Base-by-base conservation (phyloP, 2,888 invertebrate genomes). In the Lottia scabra region DNA sequence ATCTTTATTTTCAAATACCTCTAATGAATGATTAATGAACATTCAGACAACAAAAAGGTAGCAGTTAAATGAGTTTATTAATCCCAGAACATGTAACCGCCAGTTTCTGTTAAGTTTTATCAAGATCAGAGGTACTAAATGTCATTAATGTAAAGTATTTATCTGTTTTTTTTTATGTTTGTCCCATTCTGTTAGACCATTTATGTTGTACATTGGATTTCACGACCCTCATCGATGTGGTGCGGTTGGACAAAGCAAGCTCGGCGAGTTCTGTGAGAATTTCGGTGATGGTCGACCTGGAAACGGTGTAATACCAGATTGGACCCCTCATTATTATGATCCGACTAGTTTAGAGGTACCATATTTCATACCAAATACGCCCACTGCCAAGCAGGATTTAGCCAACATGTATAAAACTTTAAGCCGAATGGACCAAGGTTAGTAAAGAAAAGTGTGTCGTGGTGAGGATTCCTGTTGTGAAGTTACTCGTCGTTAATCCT, bases 161-260 rank as follows among this genome's bases (percentile, higher is more conserved):
- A n/a, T n/a, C n/a, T n/a, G n/a, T n/a, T n/a, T n/a, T n/a, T n/a
- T n/a, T n/a, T n/a, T n/a, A n/a, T n/a, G n/a, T n/a, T n/a, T n/a
- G n/a, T n/a, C n/a, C 64, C 30, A 38, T 27, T 8, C 6, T 75
- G 73, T 48, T 74, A 81, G 81, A 63, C 79, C 79, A 0, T 97
- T 97, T 90, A 94, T 97, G 86, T 90, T 97, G 70, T 93, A 95
- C 88, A 92, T 97, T 68, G 95, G 93, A 0, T 96, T 97, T 89
- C 96, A 96, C 88, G 97, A 97, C 91, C 96, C 96, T 0, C 97
- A 97, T 90, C 94, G 97, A 3, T 96, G 96, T 88, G 95, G 94
- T 0, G 95, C 1, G 13, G 19, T 23, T 3, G 56, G 23, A 23
- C 3, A 10, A 19, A 8, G 10, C 23, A 23, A 23, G 13, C 95